These are phyloP conservation scores for Panthera tigris DNA, from an alignment of 2,113 vertebrate genomes.

Conservation along the genomic window DNA sequence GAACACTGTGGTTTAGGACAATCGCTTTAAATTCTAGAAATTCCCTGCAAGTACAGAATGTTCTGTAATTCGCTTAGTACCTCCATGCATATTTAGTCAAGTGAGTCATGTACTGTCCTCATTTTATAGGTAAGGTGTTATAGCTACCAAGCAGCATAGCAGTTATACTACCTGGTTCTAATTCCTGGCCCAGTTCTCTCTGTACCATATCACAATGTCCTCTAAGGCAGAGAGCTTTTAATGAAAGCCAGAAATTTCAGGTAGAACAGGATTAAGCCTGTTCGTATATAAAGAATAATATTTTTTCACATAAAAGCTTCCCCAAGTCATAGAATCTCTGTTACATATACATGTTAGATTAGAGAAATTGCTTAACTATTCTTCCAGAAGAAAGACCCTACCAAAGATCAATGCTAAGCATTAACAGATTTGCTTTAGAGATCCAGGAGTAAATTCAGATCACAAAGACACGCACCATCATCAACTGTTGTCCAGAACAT, in stretches of 20 bases:
- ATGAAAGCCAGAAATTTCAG: not conserved
- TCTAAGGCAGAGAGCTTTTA: not conserved
- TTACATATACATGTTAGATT: not conserved
- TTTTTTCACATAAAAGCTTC: not conserved
- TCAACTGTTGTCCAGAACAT: slow-evolving; percentile 89
- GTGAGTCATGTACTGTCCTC: not conserved
- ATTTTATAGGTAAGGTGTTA: not conserved
- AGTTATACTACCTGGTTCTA: not conserved
- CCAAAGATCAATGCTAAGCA: not conserved
- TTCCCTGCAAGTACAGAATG: not conserved
- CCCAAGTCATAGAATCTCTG: not conserved
- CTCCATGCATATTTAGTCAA: not conserved
- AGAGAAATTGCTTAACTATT: not conserved
- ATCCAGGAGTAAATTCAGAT: not conserved
- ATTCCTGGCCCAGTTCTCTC: not conserved
- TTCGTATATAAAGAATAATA: not conserved
- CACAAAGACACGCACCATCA: slow-evolving; percentile 78
- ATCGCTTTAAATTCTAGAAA: not conserved
- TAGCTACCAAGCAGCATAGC: not conserved
- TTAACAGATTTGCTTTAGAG: not conserved
- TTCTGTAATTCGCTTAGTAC: not conserved
- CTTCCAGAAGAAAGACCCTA: not conserved
- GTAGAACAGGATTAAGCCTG: not conserved
- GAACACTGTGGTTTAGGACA: not conserved
- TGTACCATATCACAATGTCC: not conserved